Percentiles rank a stretch among this genome's conserved stretches.
These are phyloP conservation scores for Neoaliturus tenellus DNA, from an alignment of 2,888 invertebrate species.

Conservation along the genomic window DNA sequence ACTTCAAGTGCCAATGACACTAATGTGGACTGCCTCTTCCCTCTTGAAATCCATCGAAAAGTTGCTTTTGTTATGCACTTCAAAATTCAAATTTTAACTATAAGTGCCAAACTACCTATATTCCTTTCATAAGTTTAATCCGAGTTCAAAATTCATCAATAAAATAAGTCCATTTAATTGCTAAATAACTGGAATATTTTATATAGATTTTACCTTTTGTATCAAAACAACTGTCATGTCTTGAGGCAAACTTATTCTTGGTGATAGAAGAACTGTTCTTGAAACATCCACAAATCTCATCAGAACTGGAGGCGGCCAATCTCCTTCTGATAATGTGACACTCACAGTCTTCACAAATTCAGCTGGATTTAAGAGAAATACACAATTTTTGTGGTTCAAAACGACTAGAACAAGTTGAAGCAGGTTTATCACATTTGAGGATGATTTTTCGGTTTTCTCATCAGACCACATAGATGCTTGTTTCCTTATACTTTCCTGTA, in stretches of 20 bases:
- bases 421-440: constrained; percentile 71
- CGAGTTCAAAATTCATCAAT: too few relatives aligned
- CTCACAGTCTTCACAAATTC: constrained; percentile 77
- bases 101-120: too few relatives aligned
- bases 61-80: too few relatives aligned
- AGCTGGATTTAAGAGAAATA: constrained; percentile 77
- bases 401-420: constrained; percentile 78
- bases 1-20: too few relatives aligned
- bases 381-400: constrained; percentile 80
- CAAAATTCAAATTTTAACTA: too few relatives aligned
- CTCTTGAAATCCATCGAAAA: too few relatives aligned
- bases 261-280: constrained; percentile 71
- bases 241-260: constrained; percentile 81
- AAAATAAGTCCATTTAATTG: too few relatives aligned
- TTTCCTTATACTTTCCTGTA: constrained; percentile 12
- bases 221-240: constrained; percentile 83
- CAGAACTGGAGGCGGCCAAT: not conserved
- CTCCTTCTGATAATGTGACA: constrained; percentile 29
- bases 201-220: constrained; percentile 72
- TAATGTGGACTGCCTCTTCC: too few relatives aligned
- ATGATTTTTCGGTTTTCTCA: constrained; percentile 64
- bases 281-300: constrained; percentile 65
- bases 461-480: constrained; percentile 59
- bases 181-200: too few relatives aligned
- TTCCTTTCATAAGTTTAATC: too few relatives aligned